These are phyloP conservation scores for Melopsittacus undulatus DNA, from an alignment of 2,797 vertebrate species.

Conservation along the genomic window DNA sequence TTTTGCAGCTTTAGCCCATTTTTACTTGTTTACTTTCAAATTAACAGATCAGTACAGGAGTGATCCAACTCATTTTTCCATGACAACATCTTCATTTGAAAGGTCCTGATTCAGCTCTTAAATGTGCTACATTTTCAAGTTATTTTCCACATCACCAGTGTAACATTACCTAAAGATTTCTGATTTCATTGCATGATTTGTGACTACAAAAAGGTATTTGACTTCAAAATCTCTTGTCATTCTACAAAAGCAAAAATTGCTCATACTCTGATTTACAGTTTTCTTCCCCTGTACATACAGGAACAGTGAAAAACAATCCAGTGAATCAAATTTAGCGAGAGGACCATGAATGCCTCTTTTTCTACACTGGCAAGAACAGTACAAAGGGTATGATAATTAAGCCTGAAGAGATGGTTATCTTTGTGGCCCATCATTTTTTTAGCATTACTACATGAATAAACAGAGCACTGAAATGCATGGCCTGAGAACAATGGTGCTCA, in stretches of 20 bases:
- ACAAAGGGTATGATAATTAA: slow-evolving; percentile 37
- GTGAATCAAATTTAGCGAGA: background rate
- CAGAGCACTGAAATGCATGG: slow-evolving; percentile 21
- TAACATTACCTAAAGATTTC: background rate
- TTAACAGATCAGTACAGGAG: background rate
- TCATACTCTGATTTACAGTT: background rate
- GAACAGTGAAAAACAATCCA: background rate
- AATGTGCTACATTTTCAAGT: rapidly evolving
- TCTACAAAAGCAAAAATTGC: background rate
- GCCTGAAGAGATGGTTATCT: background rate
- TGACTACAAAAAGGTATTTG: background rate
- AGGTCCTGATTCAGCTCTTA: background rate
- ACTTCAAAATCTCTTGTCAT: background rate
- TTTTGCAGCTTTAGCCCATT: background rate
- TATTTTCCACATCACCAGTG: background rate
- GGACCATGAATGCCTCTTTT: background rate
- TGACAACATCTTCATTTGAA: background rate
- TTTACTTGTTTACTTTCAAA: background rate
- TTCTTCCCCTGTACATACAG: background rate
- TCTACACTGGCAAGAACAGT: background rate
- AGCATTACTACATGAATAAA: slow-evolving; percentile 23
- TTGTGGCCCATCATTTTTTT: background rate
- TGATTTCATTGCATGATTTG: background rate
- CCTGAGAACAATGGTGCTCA: slow-evolving; percentile 34
- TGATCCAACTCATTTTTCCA: background rate